Base-by-base conservation (phyloP, 2,888 invertebrate genomes). In the Serrognathus titanus region DNA sequence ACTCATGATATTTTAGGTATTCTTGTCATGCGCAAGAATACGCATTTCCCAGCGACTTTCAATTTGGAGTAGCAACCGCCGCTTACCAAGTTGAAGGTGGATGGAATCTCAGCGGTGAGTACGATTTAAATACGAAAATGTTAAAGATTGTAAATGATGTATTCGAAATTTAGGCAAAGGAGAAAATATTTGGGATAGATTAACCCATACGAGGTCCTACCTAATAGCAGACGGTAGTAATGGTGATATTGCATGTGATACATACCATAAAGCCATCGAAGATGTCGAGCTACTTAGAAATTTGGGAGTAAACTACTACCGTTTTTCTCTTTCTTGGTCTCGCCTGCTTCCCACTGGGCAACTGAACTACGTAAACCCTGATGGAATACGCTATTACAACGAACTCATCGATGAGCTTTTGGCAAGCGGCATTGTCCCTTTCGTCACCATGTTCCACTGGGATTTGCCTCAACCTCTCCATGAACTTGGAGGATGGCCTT, bases 381-480 rank as follows among this genome's bases (percentile, higher is more conserved):
- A 82, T 1, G 88, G 86, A 6, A 75, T 89, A 38, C 70, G 76
- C 43, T 87, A 86, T 74, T 89, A 88, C 75, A 81, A 80, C 49
- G 76, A 80, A 43, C 69, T 89, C 13, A 78, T 88, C 8, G 74
- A 83, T 45, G 83, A 81, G 63, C 75, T 89, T 2, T 58, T 76
- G 7, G 52, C 41, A 16, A 66, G 67, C 51, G 64, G 2, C 74
- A 85, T 90, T 47, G 68, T 75, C 53, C 87, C 89, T 0, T 69
- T 85, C 55, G 80, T 85, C 3, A 86, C 86, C 0, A 78, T 87
- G 71, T 86, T 85, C 76, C 87, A 88, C 67, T 86, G 84, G 83
- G 85, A 87, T 66, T 75, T 85, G 53, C 86, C 86, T 0, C 82
- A 84, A 66, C 51, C 64, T 2, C 70, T 84, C 9, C 57, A 59